Conservation (phyloP, 1,140 invertebrate species). For the Drosophila pruinosa region DNA sequence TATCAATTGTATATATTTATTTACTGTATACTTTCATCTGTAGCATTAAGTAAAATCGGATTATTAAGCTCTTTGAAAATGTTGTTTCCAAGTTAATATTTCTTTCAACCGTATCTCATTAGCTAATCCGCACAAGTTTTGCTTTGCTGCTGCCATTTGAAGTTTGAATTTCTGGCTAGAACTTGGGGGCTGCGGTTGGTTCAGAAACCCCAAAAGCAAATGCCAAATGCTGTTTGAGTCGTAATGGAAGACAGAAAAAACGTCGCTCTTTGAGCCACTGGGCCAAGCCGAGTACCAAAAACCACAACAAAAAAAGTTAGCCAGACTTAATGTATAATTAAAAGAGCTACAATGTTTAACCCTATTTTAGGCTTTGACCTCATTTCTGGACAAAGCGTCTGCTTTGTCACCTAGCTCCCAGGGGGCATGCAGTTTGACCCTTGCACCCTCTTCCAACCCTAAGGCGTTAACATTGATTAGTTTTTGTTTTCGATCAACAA, state of each 20-base stretch:
- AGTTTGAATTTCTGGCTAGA: slow-evolving; percentile 47
- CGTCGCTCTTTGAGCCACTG: slow-evolving; percentile 20
- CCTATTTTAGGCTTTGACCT: slow-evolving; percentile 52
- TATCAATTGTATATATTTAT: too few species aligned
- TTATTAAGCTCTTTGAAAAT: neutral
- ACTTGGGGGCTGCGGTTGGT: slow-evolving; percentile 53
- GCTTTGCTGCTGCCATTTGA: slow-evolving; percentile 39
- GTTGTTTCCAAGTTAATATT: neutral
- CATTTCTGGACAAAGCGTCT: slow-evolving; percentile 17
- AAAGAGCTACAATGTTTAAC: slow-evolving; percentile 56
- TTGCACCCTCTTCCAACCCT: neutral
- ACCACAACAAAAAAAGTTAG: slow-evolving; percentile 39
- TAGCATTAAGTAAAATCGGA: neutral
- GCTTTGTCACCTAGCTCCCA: slow-evolving; percentile 49
- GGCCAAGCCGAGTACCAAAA: slow-evolving; percentile 14
- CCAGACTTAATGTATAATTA: slow-evolving; percentile 69
- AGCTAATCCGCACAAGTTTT: slow-evolving; percentile 30
- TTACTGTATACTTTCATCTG: neutral
- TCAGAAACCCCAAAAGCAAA: slow-evolving; percentile 39
- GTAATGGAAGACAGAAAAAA: slow-evolving; percentile 3
- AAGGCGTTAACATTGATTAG: slow-evolving; percentile 60
- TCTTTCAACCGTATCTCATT: slow-evolving; percentile 36
- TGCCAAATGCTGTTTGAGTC: slow-evolving; percentile 20
- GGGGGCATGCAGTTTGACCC: neutral
- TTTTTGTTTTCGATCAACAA: slow-evolving; percentile 81